phyloP scores from a whole-genome alignment of 2,797 vertebrate species.

The Telmatherina bonti region DNA sequence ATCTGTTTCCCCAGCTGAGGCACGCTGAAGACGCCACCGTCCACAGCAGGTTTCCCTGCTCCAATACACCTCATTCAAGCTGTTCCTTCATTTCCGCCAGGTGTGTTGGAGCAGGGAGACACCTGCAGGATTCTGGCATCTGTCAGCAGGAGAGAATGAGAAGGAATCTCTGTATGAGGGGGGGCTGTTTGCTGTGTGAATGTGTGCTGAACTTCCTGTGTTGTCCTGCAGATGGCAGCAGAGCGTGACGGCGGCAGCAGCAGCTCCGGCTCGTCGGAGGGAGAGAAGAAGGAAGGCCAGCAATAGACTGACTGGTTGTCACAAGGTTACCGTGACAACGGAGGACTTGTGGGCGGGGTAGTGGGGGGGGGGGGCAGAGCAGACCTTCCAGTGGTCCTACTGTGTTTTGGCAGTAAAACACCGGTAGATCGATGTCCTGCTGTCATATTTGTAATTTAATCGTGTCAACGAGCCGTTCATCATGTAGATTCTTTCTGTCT shows the following conservation, averaged over 20 bases:
- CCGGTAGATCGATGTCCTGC: conserved; percentile 63
- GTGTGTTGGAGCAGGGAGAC: too few relatives aligned
- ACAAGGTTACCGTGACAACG: conserved; percentile 47
- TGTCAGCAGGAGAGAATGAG: too few relatives aligned
- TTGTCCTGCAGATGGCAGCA: conserved; percentile 90
- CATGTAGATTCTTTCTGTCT: conserved; percentile 23
- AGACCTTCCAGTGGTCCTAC: conserved; percentile 83
- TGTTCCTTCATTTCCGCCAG: too few relatives aligned
- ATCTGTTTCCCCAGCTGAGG: too few relatives aligned
- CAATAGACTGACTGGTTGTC: conserved; percentile 84
- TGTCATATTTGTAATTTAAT: conserved; percentile 72
- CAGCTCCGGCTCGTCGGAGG: conserved; percentile 80
- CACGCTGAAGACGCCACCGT: too few relatives aligned
- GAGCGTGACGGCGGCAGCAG: conserved; percentile 85
- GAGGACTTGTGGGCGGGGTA: conserved; percentile 69
- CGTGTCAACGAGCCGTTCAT: conserved; percentile 54
- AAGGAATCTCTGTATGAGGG: too few relatives aligned
- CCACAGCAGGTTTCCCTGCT: too few relatives aligned
- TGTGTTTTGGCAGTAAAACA: conserved; percentile 95
- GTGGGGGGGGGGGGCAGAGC: conserved; percentile 74
- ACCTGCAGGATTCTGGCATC: too few relatives aligned
- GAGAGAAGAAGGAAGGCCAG: conserved; percentile 93
- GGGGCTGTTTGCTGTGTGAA: neutral
- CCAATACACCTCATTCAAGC: too few relatives aligned
- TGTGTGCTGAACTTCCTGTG: neutral